Base-by-base conservation (phyloP, 1,140 invertebrate genomes). In the Phocides pigmalion region DNA sequence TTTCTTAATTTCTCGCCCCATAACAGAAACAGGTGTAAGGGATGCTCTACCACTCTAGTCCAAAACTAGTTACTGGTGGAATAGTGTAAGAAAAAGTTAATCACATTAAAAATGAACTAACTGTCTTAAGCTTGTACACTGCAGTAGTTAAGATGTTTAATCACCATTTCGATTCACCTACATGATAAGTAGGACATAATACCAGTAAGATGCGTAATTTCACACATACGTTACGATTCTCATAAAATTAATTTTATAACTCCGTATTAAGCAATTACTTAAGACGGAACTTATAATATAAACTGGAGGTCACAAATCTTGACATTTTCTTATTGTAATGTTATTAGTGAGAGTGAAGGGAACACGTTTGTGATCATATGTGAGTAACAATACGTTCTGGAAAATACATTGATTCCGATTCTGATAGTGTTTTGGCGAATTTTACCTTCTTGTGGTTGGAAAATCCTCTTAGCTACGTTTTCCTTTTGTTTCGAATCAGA, bases 401-500 rank as follows among this genome's bases (percentile, higher is more conserved):
- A 15, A 66, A 66, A 59, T 25, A 44, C 42, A 0, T 9, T 17
- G 11, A 20, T 5, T 11, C 9, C 22, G 42, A 46, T n/a, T 20
- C 6, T 20, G 11, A 20, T 3, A 11, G 22, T 15, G 62, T 47
- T 35, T 46, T 15, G 17, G 63, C n/a, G n/a, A 46, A 44, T 20
- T 58, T 65, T 72, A 72, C 70, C 66, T 72, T 72, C 14, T 19
- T 62, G 25, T 46, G 42, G 14, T 62, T 65, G 39, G 12, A 56
- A 47, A 61, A 61, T 65, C 56, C 53, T 70, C 66, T 47, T 47
- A 64, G 41, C 66, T 68, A 70, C 68, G 64, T 84, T 87, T 85
- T 82, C 79, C 81, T 89, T 81, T 84, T 87, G 82, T 87, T 90
- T 73, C 66, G 69, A 74, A 80, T 72, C 72, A 87, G 79, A 87